phyloP scores from a whole-genome alignment of 2,797 vertebrate genomes.

The Ara ararauna region DNA sequence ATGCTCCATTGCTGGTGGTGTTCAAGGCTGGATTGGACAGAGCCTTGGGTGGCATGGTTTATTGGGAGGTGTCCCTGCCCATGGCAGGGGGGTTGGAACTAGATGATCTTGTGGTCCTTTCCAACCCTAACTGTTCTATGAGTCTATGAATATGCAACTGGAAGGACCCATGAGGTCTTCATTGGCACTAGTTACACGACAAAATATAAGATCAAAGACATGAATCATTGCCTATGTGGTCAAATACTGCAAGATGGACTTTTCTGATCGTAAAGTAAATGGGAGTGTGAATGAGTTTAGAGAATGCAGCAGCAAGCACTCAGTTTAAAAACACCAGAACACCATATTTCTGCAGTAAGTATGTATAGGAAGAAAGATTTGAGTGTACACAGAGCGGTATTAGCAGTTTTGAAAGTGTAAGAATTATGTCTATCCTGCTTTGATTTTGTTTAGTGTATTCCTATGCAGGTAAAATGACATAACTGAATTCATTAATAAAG shows the following conservation, averaged over 20 bases:
- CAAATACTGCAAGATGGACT: not conserved
- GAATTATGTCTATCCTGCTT: conserved; percentile 3
- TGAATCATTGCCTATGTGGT: not conserved
- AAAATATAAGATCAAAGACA: conserved; percentile 3
- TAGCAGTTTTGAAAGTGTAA: conserved; percentile 14
- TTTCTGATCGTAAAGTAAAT: conserved; percentile 22
- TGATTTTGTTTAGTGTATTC: conserved; percentile 41
- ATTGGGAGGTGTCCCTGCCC: too few relatives aligned
- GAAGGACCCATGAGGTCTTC: not conserved
- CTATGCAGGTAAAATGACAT: conserved; percentile 33
- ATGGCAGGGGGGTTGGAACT: too few relatives aligned
- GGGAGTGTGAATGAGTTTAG: not conserved
- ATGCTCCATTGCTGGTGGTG: too few relatives aligned
- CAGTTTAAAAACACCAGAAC: not conserved
- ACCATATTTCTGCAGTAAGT: not conserved
- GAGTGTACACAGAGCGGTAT: not conserved
- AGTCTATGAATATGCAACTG: not conserved
- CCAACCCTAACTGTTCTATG: not conserved
- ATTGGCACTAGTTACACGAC: not conserved
- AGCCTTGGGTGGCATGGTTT: too few relatives aligned
- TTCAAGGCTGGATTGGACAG: too few relatives aligned
- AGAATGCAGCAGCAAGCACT: not conserved
- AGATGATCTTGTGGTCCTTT: too few relatives aligned
- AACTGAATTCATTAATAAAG: conserved; percentile 57
- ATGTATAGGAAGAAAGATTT: not conserved